Conservation (phyloP, 2,888 invertebrate species). For the Antheraea yamamai region DNA sequence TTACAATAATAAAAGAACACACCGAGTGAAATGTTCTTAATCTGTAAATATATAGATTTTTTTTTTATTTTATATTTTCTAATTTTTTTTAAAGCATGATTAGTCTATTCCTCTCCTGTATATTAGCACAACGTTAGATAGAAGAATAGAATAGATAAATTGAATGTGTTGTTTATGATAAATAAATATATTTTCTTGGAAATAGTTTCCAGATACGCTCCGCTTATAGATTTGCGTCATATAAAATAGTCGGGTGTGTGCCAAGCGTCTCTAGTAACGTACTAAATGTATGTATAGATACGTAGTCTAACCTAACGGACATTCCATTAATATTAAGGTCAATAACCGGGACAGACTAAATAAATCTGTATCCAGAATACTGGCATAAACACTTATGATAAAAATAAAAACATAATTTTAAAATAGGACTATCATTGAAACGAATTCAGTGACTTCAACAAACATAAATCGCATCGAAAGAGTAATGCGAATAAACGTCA, state of each 20-base stretch:
- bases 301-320: slow-evolving; percentile 17
- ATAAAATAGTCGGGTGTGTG: slow-evolving; percentile 6
- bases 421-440: slow-evolving; percentile 24
- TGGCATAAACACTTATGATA: slow-evolving; percentile 4
- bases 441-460: slow-evolving; percentile 33
- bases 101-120: no score
- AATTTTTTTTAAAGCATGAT: no score
- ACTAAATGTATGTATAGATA: slow-evolving; percentile 12
- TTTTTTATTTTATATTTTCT: no score
- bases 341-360: slow-evolving; percentile 10
- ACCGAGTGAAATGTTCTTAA: background rate
- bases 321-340: slow-evolving; percentile 18
- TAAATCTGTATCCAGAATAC: slow-evolving; percentile 15
- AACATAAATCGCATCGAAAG: slow-evolving; percentile 45
- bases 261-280: slow-evolving; percentile 11
- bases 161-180: background rate
- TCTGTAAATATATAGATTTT: background rate
- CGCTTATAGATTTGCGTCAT: slow-evolving; percentile 14
- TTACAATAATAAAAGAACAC: no score
- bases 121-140: no score
- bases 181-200: background rate
- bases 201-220: slow-evolving; percentile 7
- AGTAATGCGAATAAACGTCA: slow-evolving; percentile 66
- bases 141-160: no score
- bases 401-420: slow-evolving; percentile 4